Evolutionary conservation across 2,113 vertebrate species (phyloP), one percentile per base, ranked within the genome.

Genomic region (Gavia stellata): DNA sequence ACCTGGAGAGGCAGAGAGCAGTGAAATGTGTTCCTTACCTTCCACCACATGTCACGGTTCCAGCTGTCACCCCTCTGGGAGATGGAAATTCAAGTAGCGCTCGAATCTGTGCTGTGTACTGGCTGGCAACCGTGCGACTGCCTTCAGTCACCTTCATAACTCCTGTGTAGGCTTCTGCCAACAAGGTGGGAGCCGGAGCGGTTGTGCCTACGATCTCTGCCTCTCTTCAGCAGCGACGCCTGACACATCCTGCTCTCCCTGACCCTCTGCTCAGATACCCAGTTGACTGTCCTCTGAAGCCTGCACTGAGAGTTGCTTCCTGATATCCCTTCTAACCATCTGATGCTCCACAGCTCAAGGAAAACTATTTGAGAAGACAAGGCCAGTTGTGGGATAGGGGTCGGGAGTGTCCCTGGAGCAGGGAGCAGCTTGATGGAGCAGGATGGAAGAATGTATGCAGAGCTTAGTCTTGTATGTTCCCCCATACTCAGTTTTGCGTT

Each of bases 11-110:
- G 40, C 94, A 73, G 70, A 38, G 81, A 70, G 31, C 90, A 78
- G 58, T 23, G 73, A 61, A 59, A 19, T 0, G 6, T 23, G 68
- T 38, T 47, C 87, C 79, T 75, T 4, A 1, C 44, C 36, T 29
- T 38, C 45, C 38, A 29, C 52, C 40, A 3, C 0, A 0, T 28
- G 5, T 28, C 42, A 7, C 1, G 2, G 78, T 47, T 73, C 52
- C 7, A 29, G 40, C 55, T 29, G 67, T 67, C 61, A 8, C 73
- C 2, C 0, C 70, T 21, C 38, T 55, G 83, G 49, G 63, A 52
- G 25, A 10, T 10, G 67, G 62, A 66, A 21, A 71, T 58, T 49
- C 38, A 36, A 40, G 45, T 9, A 66, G 53, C 0, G 0, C 52
- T 67, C 3, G 0, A 24, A 2, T 45, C 59, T 1, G 25, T 65